Evolutionary conservation across 1,140 invertebrate species (phyloP).

Genomic region (Musca vetustissima): DNA sequence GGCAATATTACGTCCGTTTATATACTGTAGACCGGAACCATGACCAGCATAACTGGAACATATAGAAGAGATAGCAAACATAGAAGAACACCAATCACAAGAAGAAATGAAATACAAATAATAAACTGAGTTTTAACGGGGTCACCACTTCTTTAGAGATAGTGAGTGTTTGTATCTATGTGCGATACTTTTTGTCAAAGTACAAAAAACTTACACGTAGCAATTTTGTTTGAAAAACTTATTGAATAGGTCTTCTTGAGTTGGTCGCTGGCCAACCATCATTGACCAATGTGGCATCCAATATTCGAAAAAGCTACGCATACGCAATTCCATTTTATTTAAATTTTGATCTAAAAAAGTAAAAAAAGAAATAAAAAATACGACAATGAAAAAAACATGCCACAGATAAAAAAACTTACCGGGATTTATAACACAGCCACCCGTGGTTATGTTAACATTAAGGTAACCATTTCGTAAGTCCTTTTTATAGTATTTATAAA

Average conservation of each 20-base stretch:
- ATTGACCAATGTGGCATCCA: conserved; percentile 46
- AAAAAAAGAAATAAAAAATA: background rate
- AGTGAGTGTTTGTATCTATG: background rate
- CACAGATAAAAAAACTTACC: conserved; percentile 16
- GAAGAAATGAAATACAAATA: too few relatives aligned
- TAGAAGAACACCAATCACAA: background rate
- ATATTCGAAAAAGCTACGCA: conserved; percentile 47
- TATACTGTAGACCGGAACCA: conserved; percentile 49
- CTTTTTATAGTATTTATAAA: conserved; percentile 36
- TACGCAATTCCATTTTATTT: conserved; percentile 42
- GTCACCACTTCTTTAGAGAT: background rate
- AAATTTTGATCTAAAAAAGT: conserved; percentile 37
- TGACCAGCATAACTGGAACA: conserved; percentile 48
- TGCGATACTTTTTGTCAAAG: background rate
- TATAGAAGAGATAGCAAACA: background rate
- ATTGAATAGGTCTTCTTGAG: conserved; percentile 37
- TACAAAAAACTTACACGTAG: conserved; percentile 41
- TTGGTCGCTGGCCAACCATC: conserved; percentile 40
- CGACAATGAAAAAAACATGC: background rate
- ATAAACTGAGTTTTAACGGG: background rate
- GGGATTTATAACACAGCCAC: conserved; percentile 45
- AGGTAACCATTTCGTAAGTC: conserved; percentile 42
- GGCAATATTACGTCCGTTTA: conserved; percentile 40
- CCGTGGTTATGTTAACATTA: conserved; percentile 30
- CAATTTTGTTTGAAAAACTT: conserved; percentile 41